Evolutionary conservation across 2,888 invertebrate genomes (phyloP).

Genomic region (Nomada ruficornis): DNA sequence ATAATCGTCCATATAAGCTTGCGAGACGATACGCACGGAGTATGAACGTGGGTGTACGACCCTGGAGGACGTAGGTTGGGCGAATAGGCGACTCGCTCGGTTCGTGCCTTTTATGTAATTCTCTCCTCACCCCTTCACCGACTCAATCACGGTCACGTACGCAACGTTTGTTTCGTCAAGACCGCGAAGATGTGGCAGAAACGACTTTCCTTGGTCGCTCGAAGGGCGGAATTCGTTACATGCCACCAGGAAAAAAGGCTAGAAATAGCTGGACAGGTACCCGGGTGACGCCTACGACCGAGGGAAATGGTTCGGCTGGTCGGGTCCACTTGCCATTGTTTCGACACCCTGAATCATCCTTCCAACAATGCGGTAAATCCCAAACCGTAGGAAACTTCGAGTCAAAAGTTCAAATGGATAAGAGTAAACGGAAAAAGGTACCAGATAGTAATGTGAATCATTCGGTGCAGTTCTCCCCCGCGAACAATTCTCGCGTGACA

Average conservation of each 20-base stretch:
- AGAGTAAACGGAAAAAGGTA: no score
- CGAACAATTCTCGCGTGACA: no score
- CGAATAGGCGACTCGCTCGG: constrained; percentile 72
- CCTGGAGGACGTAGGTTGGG: constrained; percentile 76
- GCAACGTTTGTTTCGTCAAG: constrained; percentile 59
- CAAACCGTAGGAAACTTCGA: no score
- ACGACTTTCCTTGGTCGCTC: constrained; percentile 53
- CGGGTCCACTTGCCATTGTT: no score
- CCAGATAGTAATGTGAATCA: no score
- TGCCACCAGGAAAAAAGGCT: constrained; percentile 20
- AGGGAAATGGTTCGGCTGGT: no score
- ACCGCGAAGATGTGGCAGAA: constrained; percentile 46
- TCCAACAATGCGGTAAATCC: no score
- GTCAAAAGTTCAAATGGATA: no score
- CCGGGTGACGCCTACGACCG: no score
- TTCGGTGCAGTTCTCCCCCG: no score
- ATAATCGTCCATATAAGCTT: constrained; percentile 61
- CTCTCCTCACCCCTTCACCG: constrained; percentile 70
- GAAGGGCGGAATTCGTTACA: constrained; percentile 41
- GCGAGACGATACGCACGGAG: constrained; percentile 56
- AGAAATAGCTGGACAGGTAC: not conserved
- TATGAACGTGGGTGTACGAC: constrained; percentile 73
- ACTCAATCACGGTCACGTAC: constrained; percentile 70
- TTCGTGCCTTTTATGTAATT: constrained; percentile 76
- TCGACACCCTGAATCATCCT: no score